Percentiles rank a stretch among this genome's conserved stretches.
Conservation (phyloP, 1,140 invertebrate genomes). For the Carcinoscorpius rotundicauda region DNA sequence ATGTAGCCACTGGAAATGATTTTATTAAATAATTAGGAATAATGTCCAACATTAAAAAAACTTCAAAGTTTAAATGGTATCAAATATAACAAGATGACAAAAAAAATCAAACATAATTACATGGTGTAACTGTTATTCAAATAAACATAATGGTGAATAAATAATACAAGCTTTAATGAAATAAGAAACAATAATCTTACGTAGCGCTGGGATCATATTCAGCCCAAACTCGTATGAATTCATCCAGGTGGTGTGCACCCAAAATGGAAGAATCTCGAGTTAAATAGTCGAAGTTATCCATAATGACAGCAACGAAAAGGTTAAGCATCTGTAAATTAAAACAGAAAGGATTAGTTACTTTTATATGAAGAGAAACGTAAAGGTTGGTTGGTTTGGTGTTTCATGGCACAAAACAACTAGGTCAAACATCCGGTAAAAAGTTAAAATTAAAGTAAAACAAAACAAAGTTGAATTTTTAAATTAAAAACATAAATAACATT, state of each 20-base stretch:
- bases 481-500: no score
- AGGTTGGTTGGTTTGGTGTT: neutral
- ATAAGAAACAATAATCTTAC: conserved; percentile 1
- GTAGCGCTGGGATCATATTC: conserved; percentile 99
- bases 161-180: neutral
- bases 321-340: conserved; percentile 78
- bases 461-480: no score
- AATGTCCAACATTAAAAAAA: neutral
- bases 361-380: neutral
- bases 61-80: neutral
- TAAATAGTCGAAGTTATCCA: conserved; percentile 99
- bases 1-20: conserved; percentile 59
- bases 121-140: neutral
- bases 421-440: no score
- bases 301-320: conserved; percentile 99
- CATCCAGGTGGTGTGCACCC: conserved; percentile 98
- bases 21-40: neutral
- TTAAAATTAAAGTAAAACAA: no score
- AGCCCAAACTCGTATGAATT: conserved; percentile 98
- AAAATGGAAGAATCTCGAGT: conserved; percentile 98
- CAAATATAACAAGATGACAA: neutral
- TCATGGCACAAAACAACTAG: neutral
- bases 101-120: neutral
- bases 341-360: neutral
- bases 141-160: neutral